A percentile compares a stretch with the other conserved stretches of the same genome.
Evolutionary conservation across 1,140 invertebrate species (phyloP).

Genomic region (Bombus soroeensis): DNA sequence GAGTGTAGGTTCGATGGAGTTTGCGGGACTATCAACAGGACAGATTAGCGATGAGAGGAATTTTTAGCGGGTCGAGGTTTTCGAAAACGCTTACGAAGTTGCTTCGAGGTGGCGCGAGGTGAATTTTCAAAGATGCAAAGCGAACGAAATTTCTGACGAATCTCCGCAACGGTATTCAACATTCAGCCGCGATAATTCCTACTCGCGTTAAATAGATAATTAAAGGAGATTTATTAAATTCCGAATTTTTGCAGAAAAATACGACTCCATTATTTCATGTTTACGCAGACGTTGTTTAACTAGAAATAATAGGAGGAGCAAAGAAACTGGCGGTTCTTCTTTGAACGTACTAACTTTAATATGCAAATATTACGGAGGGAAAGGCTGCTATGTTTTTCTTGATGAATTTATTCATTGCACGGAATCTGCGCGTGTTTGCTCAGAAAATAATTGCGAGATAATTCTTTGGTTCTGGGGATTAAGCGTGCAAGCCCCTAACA

Average conservation of each 20-base stretch:
- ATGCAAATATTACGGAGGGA: neutral
- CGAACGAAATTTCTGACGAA: no score
- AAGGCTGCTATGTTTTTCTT: neutral
- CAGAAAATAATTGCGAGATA: slow-evolving; percentile 14
- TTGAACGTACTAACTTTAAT: neutral
- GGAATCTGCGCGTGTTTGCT: slow-evolving; percentile 11
- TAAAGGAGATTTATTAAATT: neutral
- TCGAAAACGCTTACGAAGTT: no score
- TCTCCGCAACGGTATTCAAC: rapidly evolving
- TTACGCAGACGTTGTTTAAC: neutral
- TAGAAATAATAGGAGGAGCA: neutral
- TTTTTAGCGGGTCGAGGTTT: no score
- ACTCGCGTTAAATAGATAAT: no score
- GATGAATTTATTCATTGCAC: slow-evolving; percentile 23
- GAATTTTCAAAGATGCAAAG: neutral
- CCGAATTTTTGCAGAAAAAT: neutral
- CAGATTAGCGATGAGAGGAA: no score
- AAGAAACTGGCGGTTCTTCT: neutral
- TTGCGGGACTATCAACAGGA: no score
- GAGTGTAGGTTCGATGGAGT: no score
- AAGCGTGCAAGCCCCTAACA: neutral
- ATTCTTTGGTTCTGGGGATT: neutral
- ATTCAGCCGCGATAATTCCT: no score
- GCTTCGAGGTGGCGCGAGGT: no score
- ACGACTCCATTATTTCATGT: neutral